Percentiles rank a stretch among this genome's conserved stretches.
These are phyloP conservation scores for Tolmerus cingulatus DNA, from an alignment of 2,888 invertebrate genomes.

Conservation along the genomic window DNA sequence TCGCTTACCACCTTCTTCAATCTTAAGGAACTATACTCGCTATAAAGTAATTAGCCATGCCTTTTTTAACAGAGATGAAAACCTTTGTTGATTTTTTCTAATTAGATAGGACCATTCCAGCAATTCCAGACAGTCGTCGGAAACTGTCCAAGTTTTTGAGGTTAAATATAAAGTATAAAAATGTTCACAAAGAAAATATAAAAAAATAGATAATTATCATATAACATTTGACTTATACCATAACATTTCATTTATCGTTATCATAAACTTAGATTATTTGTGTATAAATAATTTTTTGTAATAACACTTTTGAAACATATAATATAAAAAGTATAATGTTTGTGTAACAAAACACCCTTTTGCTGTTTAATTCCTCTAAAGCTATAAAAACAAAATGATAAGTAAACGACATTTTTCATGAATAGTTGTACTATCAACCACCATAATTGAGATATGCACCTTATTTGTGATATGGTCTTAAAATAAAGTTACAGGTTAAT, in stretches of 20 bases:
- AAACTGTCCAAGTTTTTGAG: neutral
- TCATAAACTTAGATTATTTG: no score
- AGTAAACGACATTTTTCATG: neutral
- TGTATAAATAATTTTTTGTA: no score
- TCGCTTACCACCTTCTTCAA: neutral
- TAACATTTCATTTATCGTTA: no score
- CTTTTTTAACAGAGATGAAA: neutral
- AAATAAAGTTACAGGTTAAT: neutral
- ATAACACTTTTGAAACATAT: no score
- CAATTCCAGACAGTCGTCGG: neutral
- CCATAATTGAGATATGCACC: neutral
- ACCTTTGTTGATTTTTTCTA: conserved; percentile 22
- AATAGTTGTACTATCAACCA: neutral
- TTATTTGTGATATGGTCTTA: neutral
- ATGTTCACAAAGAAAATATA: neutral
- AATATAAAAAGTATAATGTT: no score
- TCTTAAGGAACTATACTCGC: neutral
- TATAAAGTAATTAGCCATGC: conserved; percentile 27
- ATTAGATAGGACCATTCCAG: neutral
- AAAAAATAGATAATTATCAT: no score
- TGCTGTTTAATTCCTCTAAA: no score
- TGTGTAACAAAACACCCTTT: no score
- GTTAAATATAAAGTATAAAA: neutral
- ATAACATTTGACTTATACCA: no score
- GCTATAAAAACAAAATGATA: no score